Evolutionary conservation across 2,888 invertebrate species (phyloP).

Genomic region (Cheilosia impressa): DNA sequence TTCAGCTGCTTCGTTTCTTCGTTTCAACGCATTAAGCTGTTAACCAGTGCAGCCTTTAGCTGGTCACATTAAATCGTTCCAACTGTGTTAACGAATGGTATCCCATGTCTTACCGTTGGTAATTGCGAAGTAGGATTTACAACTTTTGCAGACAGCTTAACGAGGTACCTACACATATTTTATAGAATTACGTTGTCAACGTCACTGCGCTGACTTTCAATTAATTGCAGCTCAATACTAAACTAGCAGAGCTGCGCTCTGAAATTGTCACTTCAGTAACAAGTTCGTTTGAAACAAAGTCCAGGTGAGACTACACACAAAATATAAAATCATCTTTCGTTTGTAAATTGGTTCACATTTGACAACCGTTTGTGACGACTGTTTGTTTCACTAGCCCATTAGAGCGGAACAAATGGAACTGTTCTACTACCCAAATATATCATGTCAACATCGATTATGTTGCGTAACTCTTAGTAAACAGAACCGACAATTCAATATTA

Average conservation of each 20-base stretch:
- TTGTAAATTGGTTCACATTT: constrained; percentile 11
- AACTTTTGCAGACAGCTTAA: neutral
- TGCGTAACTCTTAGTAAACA: constrained; percentile 20
- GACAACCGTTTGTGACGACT: constrained; percentile 17
- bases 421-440: constrained; percentile 10
- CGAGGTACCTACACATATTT: neutral
- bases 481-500: constrained; percentile 46
- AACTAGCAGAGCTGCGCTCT: neutral
- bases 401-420: constrained; percentile 5
- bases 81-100: neutral
- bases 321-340: neutral
- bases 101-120: neutral
- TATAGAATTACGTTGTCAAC: constrained; percentile 10
- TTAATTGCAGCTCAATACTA: constrained; percentile 3
- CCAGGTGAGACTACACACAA: neutral
- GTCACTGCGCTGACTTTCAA: constrained; percentile 30
- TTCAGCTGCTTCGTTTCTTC: neutral
- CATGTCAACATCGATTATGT: constrained; percentile 29
- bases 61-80: neutral
- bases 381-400: neutral
- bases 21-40: neutral
- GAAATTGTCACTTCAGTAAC: neutral
- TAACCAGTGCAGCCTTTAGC: neutral
- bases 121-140: constrained; percentile 7
- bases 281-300: neutral